Percentiles rank a stretch among this genome's conserved stretches.
Conservation (phyloP, 1,140 invertebrate species). For the Philaenus spumarius region DNA sequence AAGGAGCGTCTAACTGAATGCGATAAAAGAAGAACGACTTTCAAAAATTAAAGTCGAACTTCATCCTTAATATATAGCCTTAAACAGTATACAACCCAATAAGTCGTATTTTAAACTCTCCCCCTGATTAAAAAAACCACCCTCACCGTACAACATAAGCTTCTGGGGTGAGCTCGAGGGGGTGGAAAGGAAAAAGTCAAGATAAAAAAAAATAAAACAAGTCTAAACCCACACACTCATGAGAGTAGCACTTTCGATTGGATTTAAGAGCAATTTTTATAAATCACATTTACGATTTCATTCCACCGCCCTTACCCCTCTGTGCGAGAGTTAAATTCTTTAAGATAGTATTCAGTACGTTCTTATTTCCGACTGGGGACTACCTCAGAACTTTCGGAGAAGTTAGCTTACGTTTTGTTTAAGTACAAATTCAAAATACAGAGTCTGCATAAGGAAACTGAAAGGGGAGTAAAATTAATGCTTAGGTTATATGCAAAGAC, state of each 20-base stretch:
- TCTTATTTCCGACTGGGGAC: conserved; percentile 25
- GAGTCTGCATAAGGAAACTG: too few species aligned
- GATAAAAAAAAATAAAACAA: conserved; percentile 14
- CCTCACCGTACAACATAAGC: conserved; percentile 9
- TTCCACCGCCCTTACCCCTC: conserved; percentile 1
- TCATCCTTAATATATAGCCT: neutral
- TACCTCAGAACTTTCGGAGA: neutral
- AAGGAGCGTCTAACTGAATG: too few species aligned
- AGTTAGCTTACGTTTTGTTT: too few species aligned
- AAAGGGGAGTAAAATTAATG: too few species aligned
- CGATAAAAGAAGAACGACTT: too few species aligned
- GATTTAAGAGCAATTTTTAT: conserved; percentile 29
- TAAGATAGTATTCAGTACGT: conserved; percentile 26
- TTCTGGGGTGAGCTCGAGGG: conserved; percentile 7
- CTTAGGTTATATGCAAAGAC: too few species aligned
- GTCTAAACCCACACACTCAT: conserved; percentile 24
- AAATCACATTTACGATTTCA: conserved; percentile 31
- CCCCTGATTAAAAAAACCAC: conserved; percentile 11
- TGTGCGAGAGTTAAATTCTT: conserved; percentile 28
- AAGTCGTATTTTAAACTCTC: conserved; percentile 25
- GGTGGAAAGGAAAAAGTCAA: conserved; percentile 1
- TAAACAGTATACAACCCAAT: neutral
- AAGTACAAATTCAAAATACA: too few species aligned
- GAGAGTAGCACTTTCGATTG: conserved; percentile 15
- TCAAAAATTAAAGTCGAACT: neutral